phyloP scores from a whole-genome alignment of 92 coral and sea anemone species.

The Porites rus region DNA sequence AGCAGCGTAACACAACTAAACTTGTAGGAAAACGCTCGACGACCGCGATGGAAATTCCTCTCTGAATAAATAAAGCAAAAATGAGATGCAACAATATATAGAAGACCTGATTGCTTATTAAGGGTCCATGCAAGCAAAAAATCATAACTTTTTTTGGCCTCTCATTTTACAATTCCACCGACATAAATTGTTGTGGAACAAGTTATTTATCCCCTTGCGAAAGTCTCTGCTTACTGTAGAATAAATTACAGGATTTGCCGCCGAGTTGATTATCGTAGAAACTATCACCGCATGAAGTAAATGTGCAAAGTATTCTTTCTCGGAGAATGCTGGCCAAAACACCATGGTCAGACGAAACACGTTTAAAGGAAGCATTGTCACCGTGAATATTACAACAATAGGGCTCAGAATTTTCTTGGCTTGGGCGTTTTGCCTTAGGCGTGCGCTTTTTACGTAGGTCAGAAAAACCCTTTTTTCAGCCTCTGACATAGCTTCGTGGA shows the following conservation, averaged over 20 bases:
- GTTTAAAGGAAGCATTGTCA: constrained; percentile 34
- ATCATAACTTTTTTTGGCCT: too few species aligned
- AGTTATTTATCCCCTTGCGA: background rate
- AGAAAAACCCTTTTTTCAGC: background rate
- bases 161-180: too few species aligned
- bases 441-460: background rate
- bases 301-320: background rate
- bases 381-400: constrained; percentile 16
- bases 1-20: too few species aligned
- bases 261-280: constrained; percentile 8
- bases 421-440: constrained; percentile 21
- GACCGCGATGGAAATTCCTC: too few species aligned
- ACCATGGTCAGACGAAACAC: background rate
- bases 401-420: constrained; percentile 30
- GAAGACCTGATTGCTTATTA: too few species aligned
- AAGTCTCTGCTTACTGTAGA: background rate
- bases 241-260: constrained; percentile 33
- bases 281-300: background rate
- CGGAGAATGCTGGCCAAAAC: background rate
- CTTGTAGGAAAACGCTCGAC: too few species aligned
- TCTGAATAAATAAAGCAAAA: too few species aligned
- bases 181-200: background rate
- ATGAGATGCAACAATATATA: too few species aligned
- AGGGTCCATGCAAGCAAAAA: too few species aligned
- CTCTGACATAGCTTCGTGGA: background rate